Evolutionary conservation across 2,113 vertebrate genomes (phyloP).

Genomic region (Lepus europaeus): DNA sequence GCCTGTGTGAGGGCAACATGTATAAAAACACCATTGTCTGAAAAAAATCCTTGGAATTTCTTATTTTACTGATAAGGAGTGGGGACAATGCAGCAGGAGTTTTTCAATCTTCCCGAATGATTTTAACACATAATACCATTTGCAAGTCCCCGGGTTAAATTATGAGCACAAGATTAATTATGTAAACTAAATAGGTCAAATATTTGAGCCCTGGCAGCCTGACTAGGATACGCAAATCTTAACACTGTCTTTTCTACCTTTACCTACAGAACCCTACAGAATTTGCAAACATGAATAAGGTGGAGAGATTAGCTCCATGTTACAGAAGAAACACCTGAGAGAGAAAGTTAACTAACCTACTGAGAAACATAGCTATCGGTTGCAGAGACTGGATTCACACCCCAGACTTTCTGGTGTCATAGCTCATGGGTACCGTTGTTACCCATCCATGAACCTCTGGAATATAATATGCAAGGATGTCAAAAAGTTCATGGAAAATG

Average conservation of each 20-base stretch:
- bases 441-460: not conserved
- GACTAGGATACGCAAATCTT: not conserved
- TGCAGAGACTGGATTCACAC: not conserved
- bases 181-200: not conserved
- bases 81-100: not conserved
- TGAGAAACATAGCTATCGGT: not conserved
- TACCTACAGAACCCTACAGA: not conserved
- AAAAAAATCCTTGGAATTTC: not conserved
- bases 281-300: not conserved
- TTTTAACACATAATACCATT: not conserved
- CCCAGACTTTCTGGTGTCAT: not conserved
- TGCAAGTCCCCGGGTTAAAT: not conserved
- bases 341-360: not conserved
- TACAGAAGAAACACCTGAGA: not conserved
- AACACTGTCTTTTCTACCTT: not conserved
- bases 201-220: not conserved
- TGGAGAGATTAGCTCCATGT: not conserved
- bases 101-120: not conserved
- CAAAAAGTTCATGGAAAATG: no score
- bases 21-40: not conserved
- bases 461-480: not conserved
- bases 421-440: not conserved
- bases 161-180: not conserved
- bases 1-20: accelerated
- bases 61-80: not conserved